Evolutionary conservation across 2,113 vertebrate genomes (phyloP).

Genomic region (Alethe diademata): DNA sequence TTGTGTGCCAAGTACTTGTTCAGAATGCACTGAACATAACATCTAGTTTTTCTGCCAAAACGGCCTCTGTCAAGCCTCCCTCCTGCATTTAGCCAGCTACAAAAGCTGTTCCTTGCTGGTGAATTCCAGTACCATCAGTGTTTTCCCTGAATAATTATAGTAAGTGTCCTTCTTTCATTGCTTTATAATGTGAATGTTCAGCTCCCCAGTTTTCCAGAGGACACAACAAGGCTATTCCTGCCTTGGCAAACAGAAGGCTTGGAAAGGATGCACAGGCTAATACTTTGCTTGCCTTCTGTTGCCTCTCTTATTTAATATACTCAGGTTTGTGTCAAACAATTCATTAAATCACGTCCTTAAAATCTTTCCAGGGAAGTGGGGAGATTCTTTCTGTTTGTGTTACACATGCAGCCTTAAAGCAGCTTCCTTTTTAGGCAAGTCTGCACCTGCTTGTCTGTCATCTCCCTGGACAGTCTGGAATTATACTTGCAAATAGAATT

Average conservation of each 20-base stretch:
- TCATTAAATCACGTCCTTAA: neutral
- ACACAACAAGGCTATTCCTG: neutral
- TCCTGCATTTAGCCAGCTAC: neutral
- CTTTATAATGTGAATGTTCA: neutral
- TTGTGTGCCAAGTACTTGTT: slow-evolving; percentile 40
- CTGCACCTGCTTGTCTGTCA: slow-evolving; percentile 41
- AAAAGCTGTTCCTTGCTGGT: slow-evolving; percentile 26
- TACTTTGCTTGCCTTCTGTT: slow-evolving; percentile 4
- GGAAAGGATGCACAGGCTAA: neutral
- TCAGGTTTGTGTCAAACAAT: neutral
- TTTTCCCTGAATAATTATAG: slow-evolving; percentile 7
- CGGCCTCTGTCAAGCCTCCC: slow-evolving; percentile 13
- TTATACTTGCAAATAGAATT: slow-evolving; percentile 65
- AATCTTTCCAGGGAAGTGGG: neutral
- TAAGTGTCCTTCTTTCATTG: neutral
- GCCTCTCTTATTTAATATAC: neutral
- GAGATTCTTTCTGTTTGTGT: neutral
- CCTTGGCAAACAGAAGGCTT: neutral
- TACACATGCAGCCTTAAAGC: neutral
- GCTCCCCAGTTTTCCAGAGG: neutral
- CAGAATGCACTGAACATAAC: slow-evolving; percentile 21
- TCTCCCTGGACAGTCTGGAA: slow-evolving; percentile 46
- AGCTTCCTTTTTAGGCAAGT: neutral
- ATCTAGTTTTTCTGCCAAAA: slow-evolving; percentile 35
- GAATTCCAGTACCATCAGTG: neutral